Evolutionary conservation across 2,888 invertebrate genomes (phyloP), one percentile per base, ranked within the genome.

Genomic region (Lepidonotus clava): DNA sequence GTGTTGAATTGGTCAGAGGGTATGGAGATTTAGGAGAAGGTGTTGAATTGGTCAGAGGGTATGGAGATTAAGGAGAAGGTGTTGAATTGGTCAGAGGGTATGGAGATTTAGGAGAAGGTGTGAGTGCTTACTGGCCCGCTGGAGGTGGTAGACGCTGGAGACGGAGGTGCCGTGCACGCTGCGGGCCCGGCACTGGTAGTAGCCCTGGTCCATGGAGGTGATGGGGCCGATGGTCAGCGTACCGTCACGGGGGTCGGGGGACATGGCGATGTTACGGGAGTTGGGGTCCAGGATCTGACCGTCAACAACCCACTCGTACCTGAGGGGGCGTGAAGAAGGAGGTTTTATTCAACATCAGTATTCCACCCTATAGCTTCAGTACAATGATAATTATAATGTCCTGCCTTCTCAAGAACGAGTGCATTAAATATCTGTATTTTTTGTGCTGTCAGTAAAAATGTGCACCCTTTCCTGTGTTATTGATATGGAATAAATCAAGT

Each of bases 101-200:
- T n/a, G n/a, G n/a, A n/a, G n/a, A n/a, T n/a, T n/a, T n/a, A n/a
- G n/a, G n/a, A n/a, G n/a, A n/a, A n/a, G n/a, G n/a, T n/a, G n/a
- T 24, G 5, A 6, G 28, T 32, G 41, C 86, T 86, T 32, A 86
- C 86, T 32, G 5, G 88, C 86, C 51, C 85, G 40, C 71, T 86
- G 61, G 2, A 88, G 85, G 67, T 80, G 53, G n/a, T 51, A 67
- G 11, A 85, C 38, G 4, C 28, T 53, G 40, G 86, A 84, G 21
- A 88, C 41, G 21, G 86, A 86, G 53, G 38, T 77, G 0, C 88
- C 88, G 53, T 87, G 76, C 28, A 76, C 21, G 80, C 87, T 88
- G 32, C 14, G 24, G 0, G 86, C 88, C 0, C 51, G 40, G 24
- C 88, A 88, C 53, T 88, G 86, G 56, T 88, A 88, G n/a, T 77